Evolutionary conservation across 2,888 invertebrate species (phyloP), one percentile per base, ranked within the genome.

Genomic region (Phlogophora meticulosa): DNA sequence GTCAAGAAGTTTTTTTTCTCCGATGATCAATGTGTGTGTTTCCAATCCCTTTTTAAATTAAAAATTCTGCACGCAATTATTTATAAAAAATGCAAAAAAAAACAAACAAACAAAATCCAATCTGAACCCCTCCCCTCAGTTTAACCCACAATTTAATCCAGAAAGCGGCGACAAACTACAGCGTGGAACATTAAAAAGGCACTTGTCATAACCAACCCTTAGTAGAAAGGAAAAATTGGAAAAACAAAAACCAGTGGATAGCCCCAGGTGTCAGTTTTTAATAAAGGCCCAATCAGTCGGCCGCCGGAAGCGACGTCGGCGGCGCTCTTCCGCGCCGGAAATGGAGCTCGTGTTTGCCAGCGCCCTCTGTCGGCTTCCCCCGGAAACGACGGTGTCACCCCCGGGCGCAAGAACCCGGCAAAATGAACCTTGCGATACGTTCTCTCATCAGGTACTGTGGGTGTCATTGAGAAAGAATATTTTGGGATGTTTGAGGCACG

Each of bases 181-280:
- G 64, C 55, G 64, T 60, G 63, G 57, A 74, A 71, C 65, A 68
- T 81, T 70, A 78, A 80, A 83, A 75, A 76, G 76, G 52, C 74
- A 81, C 81, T 80, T 82, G 85, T 83, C 85, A 80, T 40, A 74
- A 76, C 64, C 82, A 75, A 64, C 60, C 72, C 36, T 63, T 32
- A 63, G 61, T 34, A 66, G 65, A 78, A 76, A 66, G 43, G 70
- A 74, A 77, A 82, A 79, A 74, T 66, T 72, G 64, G 65, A 71
- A 74, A 82, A 78, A 84, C 82, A 78, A 81, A 81, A 84, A 66
- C 74, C 67, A 46, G 64, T 66, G 80, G 75, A 92, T 83, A 87
- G 94, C 94, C 94, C 87, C 92, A 94, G 94, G 95, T 94, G 94
- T 94, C 93, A 91, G 91, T 92, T 94, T 95, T 95, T 95, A 95